Evolutionary conservation across 2,888 invertebrate genomes (phyloP).

Genomic region (Agrilus mali): DNA sequence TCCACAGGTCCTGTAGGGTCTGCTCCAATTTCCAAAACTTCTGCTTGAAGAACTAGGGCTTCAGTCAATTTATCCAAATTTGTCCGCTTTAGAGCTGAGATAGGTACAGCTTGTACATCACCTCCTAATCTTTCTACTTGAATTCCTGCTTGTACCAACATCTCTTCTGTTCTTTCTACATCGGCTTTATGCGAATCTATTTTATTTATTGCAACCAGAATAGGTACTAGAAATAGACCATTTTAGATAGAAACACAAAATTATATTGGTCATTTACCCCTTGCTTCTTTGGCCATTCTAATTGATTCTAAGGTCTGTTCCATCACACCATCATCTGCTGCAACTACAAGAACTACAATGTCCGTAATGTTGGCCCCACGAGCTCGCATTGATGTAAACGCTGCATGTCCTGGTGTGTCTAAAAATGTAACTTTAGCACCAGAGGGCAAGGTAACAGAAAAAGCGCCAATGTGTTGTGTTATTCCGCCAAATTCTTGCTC

Average conservation of each 20-base stretch:
- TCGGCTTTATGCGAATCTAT: slow-evolving; percentile 87
- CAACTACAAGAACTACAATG: slow-evolving; percentile 89
- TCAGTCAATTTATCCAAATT: slow-evolving; percentile 72
- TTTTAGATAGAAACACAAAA: neutral
- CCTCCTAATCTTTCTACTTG: slow-evolving; percentile 82
- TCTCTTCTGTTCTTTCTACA: slow-evolving; percentile 67
- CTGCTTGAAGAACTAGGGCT: slow-evolving; percentile 70
- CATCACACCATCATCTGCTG: slow-evolving; percentile 99
- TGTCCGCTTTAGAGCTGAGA: slow-evolving; percentile 78
- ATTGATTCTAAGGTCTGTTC: slow-evolving; percentile 92
- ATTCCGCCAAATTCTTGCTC: slow-evolving; percentile 95
- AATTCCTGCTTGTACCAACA: slow-evolving; percentile 60
- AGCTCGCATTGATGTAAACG: slow-evolving; percentile 86
- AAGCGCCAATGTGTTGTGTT: slow-evolving; percentile 98
- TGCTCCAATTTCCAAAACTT: slow-evolving; percentile 74
- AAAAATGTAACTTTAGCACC: slow-evolving; percentile 82
- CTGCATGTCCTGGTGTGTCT: slow-evolving; percentile 98
- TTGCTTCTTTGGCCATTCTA: slow-evolving; percentile 65
- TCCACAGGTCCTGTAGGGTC: slow-evolving; percentile 78
- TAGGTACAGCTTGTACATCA: slow-evolving; percentile 78
- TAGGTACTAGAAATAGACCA: slow-evolving; percentile 58
- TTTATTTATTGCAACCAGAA: slow-evolving; percentile 96
- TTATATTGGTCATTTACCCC: slow-evolving; percentile 36
- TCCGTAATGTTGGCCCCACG: slow-evolving; percentile 93
- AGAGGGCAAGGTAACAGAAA: slow-evolving; percentile 56